phyloP scores from a whole-genome alignment of 1,140 invertebrate genomes.

The Orius insidiosus region DNA sequence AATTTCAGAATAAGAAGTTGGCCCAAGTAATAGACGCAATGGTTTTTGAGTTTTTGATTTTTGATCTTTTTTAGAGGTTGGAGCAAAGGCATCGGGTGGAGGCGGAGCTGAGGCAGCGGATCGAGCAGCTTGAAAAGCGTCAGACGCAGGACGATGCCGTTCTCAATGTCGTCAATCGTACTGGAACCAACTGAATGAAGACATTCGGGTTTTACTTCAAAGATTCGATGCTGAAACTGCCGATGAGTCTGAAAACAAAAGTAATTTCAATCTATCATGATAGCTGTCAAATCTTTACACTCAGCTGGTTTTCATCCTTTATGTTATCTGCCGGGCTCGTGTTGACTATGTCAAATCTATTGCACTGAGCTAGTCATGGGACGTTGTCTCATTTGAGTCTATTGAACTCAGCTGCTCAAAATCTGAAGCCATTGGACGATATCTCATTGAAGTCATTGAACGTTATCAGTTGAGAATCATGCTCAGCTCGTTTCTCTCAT shows the following conservation, averaged over 20 bases:
- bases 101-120: slow-evolving; percentile 73
- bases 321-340: no score
- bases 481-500: no score
- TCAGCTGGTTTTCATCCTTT: no score
- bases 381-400: no score
- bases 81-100: slow-evolving; percentile 80
- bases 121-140: slow-evolving; percentile 91
- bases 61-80: slow-evolving; percentile 41
- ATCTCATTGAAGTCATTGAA: no score
- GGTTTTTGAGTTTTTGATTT: no score
- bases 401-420: no score
- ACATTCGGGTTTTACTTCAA: slow-evolving; percentile 82
- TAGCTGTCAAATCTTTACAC: no score
- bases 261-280: slow-evolving; percentile 39
- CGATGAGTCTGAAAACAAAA: slow-evolving; percentile 88
- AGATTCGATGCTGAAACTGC: slow-evolving; percentile 94
- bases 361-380: no score
- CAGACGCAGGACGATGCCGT: slow-evolving; percentile 97
- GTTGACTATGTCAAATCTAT: no score
- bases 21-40: slow-evolving; percentile 46
- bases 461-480: no score
- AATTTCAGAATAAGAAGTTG: slow-evolving; percentile 94
- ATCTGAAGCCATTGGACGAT: no score
- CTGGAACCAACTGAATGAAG: slow-evolving; percentile 96
- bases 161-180: slow-evolving; percentile 95